These are phyloP conservation scores for Paradoxurus hermaphroditus DNA, from an alignment of 2,113 vertebrate genomes.

Conservation along the genomic window DNA sequence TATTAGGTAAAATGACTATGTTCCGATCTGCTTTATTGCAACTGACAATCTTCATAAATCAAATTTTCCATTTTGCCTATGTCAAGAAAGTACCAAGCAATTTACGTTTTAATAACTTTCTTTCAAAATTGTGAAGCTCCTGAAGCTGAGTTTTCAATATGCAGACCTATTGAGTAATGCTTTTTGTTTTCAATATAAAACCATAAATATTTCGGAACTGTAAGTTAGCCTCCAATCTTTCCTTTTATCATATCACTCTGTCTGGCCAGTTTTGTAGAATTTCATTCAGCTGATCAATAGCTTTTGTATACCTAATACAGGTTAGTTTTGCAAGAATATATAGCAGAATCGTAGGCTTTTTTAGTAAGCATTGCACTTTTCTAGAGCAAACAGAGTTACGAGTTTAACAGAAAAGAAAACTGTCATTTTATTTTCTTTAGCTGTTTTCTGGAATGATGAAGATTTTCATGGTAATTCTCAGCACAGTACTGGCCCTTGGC, in stretches of 20 bases:
- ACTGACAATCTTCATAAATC: constrained; percentile 18
- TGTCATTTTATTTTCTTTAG: constrained; percentile 46
- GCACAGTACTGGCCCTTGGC: constrained; percentile 67
- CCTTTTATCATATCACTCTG: not conserved
- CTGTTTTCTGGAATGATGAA: constrained; percentile 56
- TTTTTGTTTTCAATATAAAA: not conserved
- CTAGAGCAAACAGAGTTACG: not conserved
- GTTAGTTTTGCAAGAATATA: not conserved
- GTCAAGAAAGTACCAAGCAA: constrained; percentile 9
- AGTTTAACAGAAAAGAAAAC: constrained; percentile 37
- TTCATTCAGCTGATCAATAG: not conserved
- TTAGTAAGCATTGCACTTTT: not conserved
- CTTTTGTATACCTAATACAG: not conserved
- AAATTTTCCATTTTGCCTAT: constrained; percentile 29
- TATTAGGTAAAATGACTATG: not conserved
- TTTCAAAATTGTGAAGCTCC: not conserved
- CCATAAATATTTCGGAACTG: not conserved
- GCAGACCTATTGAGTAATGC: not conserved
- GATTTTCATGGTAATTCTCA: constrained; percentile 48
- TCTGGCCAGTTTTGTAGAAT: constrained; percentile 17
- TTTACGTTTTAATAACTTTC: constrained; percentile 19
- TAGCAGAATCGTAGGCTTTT: not conserved
- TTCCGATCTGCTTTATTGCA: constrained; percentile 12
- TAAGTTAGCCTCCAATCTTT: not conserved
- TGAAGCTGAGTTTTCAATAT: constrained; percentile 2